Conservation (phyloP, 2,113 vertebrate species). For the Pachyramphus minor region DNA sequence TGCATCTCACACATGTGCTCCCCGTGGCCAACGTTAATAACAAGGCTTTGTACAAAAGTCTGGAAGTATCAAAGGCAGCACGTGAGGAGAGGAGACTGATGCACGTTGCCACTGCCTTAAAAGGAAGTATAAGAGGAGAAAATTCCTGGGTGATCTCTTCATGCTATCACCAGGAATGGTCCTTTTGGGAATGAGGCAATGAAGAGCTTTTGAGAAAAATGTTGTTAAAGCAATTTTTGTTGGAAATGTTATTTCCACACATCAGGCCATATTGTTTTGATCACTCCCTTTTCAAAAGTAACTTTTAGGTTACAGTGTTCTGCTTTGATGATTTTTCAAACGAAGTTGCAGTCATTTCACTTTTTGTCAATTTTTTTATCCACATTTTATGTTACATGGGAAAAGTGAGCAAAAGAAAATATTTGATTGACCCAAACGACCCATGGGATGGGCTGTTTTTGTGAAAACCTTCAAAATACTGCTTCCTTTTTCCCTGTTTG, state of each 20-base stretch:
- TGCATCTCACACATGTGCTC: not conserved
- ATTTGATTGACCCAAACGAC: conserved; percentile 28
- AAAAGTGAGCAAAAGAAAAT: not conserved
- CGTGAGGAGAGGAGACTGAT: not conserved
- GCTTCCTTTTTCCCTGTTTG: not conserved
- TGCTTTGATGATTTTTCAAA: conserved; percentile 58
- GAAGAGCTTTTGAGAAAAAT: conserved; percentile 5
- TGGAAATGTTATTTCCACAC: conserved; percentile 10
- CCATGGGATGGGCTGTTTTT: not conserved
- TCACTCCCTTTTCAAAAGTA: conserved; percentile 23
- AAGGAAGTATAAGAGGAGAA: not conserved
- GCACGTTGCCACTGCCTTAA: not conserved
- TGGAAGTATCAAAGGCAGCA: not conserved
- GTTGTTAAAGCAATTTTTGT: conserved; percentile 22
- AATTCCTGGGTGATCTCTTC: not conserved
- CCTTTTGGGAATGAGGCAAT: not conserved
- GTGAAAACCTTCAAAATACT: not conserved
- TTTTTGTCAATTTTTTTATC: conserved; percentile 23
- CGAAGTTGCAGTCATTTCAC: not conserved
- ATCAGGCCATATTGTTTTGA: conserved; percentile 34
- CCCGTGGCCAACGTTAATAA: not conserved
- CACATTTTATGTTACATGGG: not conserved
- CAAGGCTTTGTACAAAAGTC: not conserved
- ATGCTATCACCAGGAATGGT: not conserved
- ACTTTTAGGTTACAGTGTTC: conserved; percentile 36